These are phyloP conservation scores for Callionymus lyra DNA, from an alignment of 2,113 vertebrate genomes.

Conservation along the genomic window DNA sequence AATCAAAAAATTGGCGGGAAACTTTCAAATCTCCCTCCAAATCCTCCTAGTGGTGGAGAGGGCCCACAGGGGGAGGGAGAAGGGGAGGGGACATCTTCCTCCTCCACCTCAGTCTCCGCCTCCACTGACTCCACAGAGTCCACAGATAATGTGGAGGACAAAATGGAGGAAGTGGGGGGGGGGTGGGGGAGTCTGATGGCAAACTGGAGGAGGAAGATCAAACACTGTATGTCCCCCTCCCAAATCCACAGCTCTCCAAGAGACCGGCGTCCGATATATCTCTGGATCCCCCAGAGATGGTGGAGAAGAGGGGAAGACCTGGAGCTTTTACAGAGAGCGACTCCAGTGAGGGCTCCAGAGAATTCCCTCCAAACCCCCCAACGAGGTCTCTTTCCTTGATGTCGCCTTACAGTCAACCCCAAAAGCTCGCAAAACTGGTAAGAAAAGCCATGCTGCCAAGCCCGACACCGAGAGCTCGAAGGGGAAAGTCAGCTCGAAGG, in stretches of 20 bases:
- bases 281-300: neutral
- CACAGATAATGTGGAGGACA: too few relatives aligned
- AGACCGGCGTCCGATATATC: neutral
- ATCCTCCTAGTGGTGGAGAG: neutral
- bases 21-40: conserved; percentile 8
- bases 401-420: conserved; percentile 7
- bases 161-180: too few relatives aligned
- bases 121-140: neutral
- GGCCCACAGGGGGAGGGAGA: neutral
- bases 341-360: conserved; percentile 1
- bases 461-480: neutral
- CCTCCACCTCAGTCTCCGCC: neutral
- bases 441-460: neutral
- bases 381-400: neutral
- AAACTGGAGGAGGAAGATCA: neutral
- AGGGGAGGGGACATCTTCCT: neutral
- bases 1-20: too few relatives aligned
- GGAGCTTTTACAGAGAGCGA: neutral
- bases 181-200: neutral
- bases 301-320: conserved; percentile 5
- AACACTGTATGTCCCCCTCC: neutral
- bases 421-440: neutral
- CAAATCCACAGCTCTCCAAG: neutral
- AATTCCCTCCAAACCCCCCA: conserved; percentile 1
- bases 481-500: neutral